Evolutionary conservation across 2,888 invertebrate genomes (phyloP).

Genomic region (Cryptops parisi): DNA sequence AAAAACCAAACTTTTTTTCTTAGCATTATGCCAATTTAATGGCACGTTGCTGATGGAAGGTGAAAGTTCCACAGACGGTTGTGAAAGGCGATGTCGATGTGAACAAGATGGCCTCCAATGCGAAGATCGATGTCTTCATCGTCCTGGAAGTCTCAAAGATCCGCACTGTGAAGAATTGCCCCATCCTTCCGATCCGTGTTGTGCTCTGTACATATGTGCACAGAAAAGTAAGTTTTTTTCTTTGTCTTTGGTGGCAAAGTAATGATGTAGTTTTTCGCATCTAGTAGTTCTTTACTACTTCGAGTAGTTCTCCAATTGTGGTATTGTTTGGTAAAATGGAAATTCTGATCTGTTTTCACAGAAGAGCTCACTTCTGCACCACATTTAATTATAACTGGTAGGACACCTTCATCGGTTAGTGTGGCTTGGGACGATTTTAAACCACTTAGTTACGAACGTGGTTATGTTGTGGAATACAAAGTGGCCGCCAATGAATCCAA

Average conservation of each 20-base stretch:
- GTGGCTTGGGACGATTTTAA: constrained; percentile 29
- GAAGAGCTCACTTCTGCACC: constrained; percentile 20
- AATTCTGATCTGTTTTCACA: constrained; percentile 11
- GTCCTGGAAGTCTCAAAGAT: neutral
- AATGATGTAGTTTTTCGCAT: no score
- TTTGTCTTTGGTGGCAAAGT: neutral
- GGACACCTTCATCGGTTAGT: constrained; percentile 23
- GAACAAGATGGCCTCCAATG: constrained; percentile 55
- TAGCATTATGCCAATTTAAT: constrained; percentile 14
- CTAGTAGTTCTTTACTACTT: no score
- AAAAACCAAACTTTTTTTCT: neutral
- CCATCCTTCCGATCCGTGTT: constrained; percentile 18
- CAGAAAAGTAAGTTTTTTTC: constrained; percentile 2
- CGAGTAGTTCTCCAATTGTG: neutral
- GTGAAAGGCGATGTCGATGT: constrained; percentile 63
- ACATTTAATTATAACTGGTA: constrained; percentile 25
- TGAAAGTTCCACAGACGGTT: constrained; percentile 67
- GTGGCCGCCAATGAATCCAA: constrained; percentile 8
- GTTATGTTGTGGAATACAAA: constrained; percentile 25
- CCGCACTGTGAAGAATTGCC: constrained; percentile 17
- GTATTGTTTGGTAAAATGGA: neutral
- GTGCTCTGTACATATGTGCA: constrained; percentile 16
- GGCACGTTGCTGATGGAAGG: constrained; percentile 25
- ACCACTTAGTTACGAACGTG: constrained; percentile 22
- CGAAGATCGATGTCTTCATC: constrained; percentile 36